phyloP scores from a whole-genome alignment of 2,797 vertebrate genomes.

The Kryptolebias ocellatus region DNA sequence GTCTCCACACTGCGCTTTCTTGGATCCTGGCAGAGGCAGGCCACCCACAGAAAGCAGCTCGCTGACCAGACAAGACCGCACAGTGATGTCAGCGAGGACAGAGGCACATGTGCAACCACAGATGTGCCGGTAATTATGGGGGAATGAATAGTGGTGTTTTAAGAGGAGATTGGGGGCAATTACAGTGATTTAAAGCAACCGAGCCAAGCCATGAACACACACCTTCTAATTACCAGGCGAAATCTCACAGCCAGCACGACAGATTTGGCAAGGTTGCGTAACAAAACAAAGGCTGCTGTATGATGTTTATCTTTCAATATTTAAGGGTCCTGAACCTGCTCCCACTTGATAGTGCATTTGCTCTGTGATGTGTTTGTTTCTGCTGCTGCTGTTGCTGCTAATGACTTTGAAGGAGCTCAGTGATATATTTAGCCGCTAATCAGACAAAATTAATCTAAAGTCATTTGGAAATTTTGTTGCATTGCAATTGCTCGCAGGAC shows the following conservation, averaged over 20 bases:
- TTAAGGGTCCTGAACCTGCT: conserved; percentile 60
- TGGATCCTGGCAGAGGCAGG: conserved; percentile 6
- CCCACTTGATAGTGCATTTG: conserved; percentile 18
- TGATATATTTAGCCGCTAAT: conserved; percentile 79
- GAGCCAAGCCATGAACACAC: conserved; percentile 57
- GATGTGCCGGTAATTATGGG: conserved; percentile 80
- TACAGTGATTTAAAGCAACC: conserved; percentile 77
- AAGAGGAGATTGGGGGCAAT: conserved; percentile 77
- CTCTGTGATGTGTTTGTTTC: conserved; percentile 48
- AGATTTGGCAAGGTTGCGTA: conserved; percentile 63
- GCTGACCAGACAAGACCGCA: conserved; percentile 19
- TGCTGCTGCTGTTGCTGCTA: conserved; percentile 58
- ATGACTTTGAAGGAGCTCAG: conserved; percentile 69
- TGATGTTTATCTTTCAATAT: conserved; percentile 67
- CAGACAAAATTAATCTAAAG: conserved; percentile 77
- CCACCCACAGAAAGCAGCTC: conserved; percentile 21
- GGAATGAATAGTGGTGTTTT: conserved; percentile 76
- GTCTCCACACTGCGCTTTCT: neutral
- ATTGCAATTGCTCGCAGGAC: conserved; percentile 66
- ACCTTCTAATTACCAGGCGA: conserved; percentile 71
- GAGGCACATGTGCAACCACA: conserved; percentile 64
- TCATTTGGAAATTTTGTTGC: conserved; percentile 71
- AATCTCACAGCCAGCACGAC: conserved; percentile 46
- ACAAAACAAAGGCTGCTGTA: conserved; percentile 55
- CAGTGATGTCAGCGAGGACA: conserved; percentile 66